Evolutionary conservation across 2,113 vertebrate genomes (phyloP), one percentile per base, ranked within the genome.

Genomic region (Prionailurus viverrinus): DNA sequence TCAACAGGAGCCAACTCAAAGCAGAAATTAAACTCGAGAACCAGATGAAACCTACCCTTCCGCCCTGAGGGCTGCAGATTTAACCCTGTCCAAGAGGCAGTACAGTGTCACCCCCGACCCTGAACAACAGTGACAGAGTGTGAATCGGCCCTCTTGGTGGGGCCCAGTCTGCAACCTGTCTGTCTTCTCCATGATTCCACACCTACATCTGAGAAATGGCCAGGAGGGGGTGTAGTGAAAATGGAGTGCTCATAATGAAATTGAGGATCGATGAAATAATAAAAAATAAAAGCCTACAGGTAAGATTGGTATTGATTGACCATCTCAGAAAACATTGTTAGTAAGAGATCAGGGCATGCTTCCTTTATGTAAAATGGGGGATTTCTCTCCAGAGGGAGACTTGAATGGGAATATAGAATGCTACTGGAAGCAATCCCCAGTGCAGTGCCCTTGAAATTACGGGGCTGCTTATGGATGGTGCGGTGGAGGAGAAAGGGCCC

Each of bases 191-290:
- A 69, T 74, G 68, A 91, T 31, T 39, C 66, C n/a, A 45, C 82
- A 68, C 74, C 65, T 36, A 1, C 84, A 0, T 0, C 76, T 97
- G 92, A 97, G 91, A 94, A 96, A 95, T n/a, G 76, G 81, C 81
- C 74, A 93, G 95, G 36, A 86, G 88, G 81, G 25, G 51, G 86
- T 18, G 7, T 29, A 91, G 91, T 97, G 83, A 98, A 97, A 92
- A 95, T 85, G 16, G 73, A 95, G 93, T 96, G 85, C 97, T 98
- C 96, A 84, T 97, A 98, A 66, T 98, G 94, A 98, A 96, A 95
- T 41, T 69, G 78, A 84, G 41, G 83, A 96, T 98, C 91, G 39
- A 97, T 98, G 90, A 86, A 98, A 97, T 98, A 97, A 98, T 98
- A 97, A 98, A 96, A 97, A 96, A 96, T 58, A 92, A 93, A 98